phyloP scores from a whole-genome alignment of 2,888 invertebrate genomes.

The Apodemia zela region DNA sequence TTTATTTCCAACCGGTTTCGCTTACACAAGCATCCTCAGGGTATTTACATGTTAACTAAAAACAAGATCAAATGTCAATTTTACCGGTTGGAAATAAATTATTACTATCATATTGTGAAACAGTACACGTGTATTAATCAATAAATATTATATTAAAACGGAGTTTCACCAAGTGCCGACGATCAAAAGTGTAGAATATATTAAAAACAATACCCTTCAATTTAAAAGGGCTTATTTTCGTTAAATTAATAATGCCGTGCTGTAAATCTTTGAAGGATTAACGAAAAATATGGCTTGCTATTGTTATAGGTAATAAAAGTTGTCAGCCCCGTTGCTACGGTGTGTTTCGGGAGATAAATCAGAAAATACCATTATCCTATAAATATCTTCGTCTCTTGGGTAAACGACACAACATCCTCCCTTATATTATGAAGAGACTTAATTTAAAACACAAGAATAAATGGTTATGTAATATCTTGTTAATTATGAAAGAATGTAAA shows the following conservation, averaged over 20 bases:
- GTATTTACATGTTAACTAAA: too few species aligned
- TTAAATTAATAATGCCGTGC: slow-evolving; percentile 7
- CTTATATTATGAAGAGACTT: background rate
- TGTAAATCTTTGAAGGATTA: slow-evolving; percentile 27
- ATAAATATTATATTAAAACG: too few species aligned
- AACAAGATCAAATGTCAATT: too few species aligned
- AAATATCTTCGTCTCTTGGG: background rate
- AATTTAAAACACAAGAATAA: background rate
- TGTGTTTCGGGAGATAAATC: slow-evolving; percentile 46
- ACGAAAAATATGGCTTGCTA: slow-evolving; percentile 30
- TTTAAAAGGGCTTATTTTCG: slow-evolving; percentile 7
- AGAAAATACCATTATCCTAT: slow-evolving; percentile 24
- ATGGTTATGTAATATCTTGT: slow-evolving; percentile 20
- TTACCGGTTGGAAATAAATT: too few species aligned
- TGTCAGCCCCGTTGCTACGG: slow-evolving; percentile 44
- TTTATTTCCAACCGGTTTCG: too few species aligned
- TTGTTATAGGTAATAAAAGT: slow-evolving; percentile 34
- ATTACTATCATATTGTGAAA: too few species aligned
- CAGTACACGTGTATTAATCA: too few species aligned
- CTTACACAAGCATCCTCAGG: too few species aligned
- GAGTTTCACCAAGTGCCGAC: too few species aligned
- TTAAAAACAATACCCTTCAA: background rate
- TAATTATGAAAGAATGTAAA: slow-evolving; percentile 37
- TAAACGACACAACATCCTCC: slow-evolving; percentile 21
- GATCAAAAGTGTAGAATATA: too few species aligned